These are phyloP conservation scores for Hylia prasina DNA, from an alignment of 2,113 vertebrate genomes.

Conservation along the genomic window DNA sequence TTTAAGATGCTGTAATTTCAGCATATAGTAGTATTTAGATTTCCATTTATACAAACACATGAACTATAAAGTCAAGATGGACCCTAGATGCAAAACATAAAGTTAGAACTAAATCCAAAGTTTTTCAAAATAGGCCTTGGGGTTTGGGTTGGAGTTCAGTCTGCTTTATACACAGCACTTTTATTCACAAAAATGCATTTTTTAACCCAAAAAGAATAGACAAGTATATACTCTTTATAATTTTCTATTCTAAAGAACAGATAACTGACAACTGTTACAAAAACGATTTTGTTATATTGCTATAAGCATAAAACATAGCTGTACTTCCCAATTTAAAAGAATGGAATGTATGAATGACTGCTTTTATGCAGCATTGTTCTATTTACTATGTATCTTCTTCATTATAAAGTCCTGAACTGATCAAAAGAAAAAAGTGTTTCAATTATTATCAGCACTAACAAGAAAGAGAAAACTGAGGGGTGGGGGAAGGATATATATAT, in stretches of 20 bases:
- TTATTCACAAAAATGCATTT: background rate
- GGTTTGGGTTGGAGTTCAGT: background rate
- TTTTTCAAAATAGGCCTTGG: background rate
- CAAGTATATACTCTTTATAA: background rate
- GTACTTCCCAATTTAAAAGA: background rate
- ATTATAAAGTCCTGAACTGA: background rate
- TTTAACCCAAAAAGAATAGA: background rate
- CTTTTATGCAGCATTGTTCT: background rate
- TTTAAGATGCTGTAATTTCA: background rate
- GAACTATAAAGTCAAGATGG: background rate
- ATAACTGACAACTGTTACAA: background rate
- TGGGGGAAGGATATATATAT: rapidly evolving
- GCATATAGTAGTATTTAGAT: background rate
- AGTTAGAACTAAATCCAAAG: background rate
- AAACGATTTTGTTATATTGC: background rate
- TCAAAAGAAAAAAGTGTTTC: background rate
- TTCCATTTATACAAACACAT: background rate
- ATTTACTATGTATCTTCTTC: background rate
- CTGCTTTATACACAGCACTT: background rate
- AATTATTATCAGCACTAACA: background rate
- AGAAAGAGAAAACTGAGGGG: background rate
- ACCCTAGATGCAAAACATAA: background rate
- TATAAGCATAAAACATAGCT: background rate
- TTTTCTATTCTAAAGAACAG: background rate
- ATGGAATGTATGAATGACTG: background rate